phyloP scores from a whole-genome alignment of 2,797 vertebrate genomes.

The Hirundo rustica region DNA sequence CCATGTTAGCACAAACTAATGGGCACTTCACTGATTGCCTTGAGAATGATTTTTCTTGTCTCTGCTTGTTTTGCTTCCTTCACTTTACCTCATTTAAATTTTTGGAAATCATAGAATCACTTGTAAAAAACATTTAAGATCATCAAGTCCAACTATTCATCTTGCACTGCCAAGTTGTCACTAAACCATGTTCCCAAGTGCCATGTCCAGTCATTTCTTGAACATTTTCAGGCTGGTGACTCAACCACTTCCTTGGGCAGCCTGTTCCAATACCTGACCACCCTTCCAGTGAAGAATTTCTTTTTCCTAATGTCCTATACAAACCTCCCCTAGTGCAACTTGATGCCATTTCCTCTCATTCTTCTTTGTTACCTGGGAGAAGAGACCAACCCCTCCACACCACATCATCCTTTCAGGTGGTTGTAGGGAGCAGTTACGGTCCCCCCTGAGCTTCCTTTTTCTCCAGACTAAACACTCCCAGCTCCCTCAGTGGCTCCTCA shows the following conservation, averaged over 20 bases:
- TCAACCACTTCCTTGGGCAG: not conserved
- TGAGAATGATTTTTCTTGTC: conserved; percentile 14
- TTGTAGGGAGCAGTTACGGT: not conserved
- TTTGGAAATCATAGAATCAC: not conserved
- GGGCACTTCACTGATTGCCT: not conserved
- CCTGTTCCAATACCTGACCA: not conserved
- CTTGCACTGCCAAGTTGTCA: not conserved
- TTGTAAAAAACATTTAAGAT: not conserved
- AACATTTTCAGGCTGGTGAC: not conserved
- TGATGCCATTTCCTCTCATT: not conserved
- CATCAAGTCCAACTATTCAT: not conserved
- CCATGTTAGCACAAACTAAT: not conserved
- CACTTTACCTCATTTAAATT: conserved; percentile 25
- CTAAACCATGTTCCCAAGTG: not conserved
- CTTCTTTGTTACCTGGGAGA: not conserved
- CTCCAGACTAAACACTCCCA: not conserved
- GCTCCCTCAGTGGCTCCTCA: not conserved
- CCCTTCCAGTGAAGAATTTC: not conserved
- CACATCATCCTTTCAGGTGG: not conserved
- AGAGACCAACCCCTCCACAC: not conserved
- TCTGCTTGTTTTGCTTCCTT: not conserved
- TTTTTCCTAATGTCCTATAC: not conserved
- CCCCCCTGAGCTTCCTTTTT: not conserved
- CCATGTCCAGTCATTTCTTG: not conserved
- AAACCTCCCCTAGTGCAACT: not conserved